Conservation (phyloP, 1,140 invertebrate genomes). For the Eumaeus atala region DNA sequence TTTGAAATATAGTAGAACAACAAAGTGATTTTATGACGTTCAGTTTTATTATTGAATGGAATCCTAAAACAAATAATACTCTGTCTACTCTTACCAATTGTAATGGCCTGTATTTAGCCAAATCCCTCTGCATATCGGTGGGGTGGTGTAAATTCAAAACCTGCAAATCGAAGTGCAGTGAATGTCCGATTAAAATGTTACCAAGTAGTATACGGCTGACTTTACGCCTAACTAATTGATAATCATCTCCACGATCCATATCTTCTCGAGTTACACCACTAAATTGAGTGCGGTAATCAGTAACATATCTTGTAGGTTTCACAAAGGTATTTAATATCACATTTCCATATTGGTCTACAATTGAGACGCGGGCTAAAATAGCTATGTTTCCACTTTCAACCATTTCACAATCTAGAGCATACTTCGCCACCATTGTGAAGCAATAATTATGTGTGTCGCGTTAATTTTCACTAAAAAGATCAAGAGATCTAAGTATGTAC, state of each 20-base stretch:
- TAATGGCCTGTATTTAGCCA: constrained; percentile 18
- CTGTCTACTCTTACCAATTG: constrained; percentile 10
- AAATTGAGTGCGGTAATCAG: constrained; percentile 19
- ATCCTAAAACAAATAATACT: no score
- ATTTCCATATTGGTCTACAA: constrained; percentile 17
- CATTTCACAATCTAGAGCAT: constrained; percentile 29
- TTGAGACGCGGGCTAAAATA: constrained; percentile 22
- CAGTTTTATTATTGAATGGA: no score
- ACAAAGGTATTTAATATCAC: constrained; percentile 21
- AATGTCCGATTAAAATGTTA: constrained; percentile 23
- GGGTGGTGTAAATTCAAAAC: constrained; percentile 16
- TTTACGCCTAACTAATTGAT: constrained; percentile 5
- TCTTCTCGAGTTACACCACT: constrained; percentile 15
- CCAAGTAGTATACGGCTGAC: constrained; percentile 12
- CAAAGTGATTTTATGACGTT: no score
- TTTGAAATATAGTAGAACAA: no score
- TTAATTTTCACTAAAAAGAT: no score
- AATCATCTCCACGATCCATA: constrained; percentile 16
- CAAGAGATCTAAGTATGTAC: no score
- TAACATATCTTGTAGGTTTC: constrained; percentile 18
- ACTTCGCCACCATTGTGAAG: neutral
- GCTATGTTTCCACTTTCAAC: constrained; percentile 19
- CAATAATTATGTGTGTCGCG: no score
- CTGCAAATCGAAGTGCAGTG: constrained; percentile 18
- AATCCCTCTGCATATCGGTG: constrained; percentile 15